Percentiles rank a stretch among this genome's conserved stretches.
Conservation (phyloP, 2,797 vertebrate species). For the Synanceia verrucosa region DNA sequence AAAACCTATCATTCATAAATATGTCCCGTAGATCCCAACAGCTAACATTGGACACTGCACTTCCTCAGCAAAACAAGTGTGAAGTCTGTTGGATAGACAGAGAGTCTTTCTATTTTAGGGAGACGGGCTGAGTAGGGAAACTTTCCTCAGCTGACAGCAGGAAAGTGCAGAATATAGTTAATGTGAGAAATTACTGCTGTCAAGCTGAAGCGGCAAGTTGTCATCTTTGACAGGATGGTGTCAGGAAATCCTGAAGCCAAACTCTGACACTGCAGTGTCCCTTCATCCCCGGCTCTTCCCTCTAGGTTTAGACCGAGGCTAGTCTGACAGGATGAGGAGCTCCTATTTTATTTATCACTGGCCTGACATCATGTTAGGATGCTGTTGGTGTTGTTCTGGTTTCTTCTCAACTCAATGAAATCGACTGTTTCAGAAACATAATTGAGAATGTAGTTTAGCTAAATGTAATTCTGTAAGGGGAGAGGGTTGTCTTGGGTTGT, state of each 20-base stretch:
- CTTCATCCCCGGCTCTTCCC: slow-evolving; percentile 17
- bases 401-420: not conserved
- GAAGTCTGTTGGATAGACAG: not conserved
- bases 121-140: not conserved
- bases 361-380: slow-evolving; percentile 1
- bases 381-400: not conserved
- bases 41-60: too few species aligned
- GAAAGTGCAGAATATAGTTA: slow-evolving; percentile 8
- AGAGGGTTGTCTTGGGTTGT: too few species aligned
- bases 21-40: too few species aligned
- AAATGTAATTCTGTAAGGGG: too few species aligned
- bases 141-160: not conserved
- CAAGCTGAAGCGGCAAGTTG: slow-evolving; percentile 35
- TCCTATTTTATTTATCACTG: slow-evolving; percentile 21
- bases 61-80: not conserved
- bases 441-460: too few species aligned
- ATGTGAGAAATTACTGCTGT: slow-evolving; percentile 31
- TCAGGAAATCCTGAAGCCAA: slow-evolving; percentile 34
- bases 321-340: slow-evolving; percentile 32
- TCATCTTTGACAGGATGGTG: slow-evolving; percentile 49
- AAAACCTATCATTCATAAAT: not conserved
- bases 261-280: slow-evolving; percentile 39
- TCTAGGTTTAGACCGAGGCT: not conserved
- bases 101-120: not conserved
- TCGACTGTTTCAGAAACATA: too few species aligned